Evolutionary conservation across 2,797 vertebrate genomes (phyloP), one percentile per base, ranked within the genome.

Genomic region (Enteromius argenteus): DNA sequence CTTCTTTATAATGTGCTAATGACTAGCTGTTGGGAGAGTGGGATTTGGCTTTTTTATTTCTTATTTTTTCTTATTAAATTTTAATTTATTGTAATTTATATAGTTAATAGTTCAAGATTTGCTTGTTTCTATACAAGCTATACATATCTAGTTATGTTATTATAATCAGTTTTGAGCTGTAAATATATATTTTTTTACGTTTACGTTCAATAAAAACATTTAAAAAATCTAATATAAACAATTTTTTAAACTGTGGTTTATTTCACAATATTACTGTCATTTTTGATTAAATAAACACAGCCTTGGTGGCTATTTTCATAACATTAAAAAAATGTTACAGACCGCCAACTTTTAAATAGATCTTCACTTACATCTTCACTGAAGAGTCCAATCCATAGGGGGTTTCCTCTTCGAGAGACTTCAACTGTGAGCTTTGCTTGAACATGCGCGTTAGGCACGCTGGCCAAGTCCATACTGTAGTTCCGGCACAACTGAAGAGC

Each of bases 361-460:
- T 13, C 21, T 62, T 8, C 5, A 35, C 93, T 87, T 86, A 99
- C 98, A 0, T 98, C 96, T 89, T 94, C 92, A 71, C 97, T 98
- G 79, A 94, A 96, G 79, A 99, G 95, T 88, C 98, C 98, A 32
- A 96, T 98, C 98, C 98, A 99, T 88, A 98, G 92, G 5, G 96
- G 94, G 0, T 86, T 90, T 44, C 90, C 89, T 1, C 67, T 90
- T 0, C 91, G 94, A 88, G 89, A 94, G 3, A 95, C 93, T 1
- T 93, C 89, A 86, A 96, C 94, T 0, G 94, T 94, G 23, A 99
- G 96, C 83, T 91, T 88, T 8, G 97, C 94, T 85, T 99, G 97
- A 86, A 97, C 91, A 83, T 95, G 92, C 58, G 94, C 92, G 56
- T 97, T 93, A 0, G 94, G 91, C 90, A 99, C 95, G 86, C 97